A percentile compares a stretch with the other conserved stretches of the same genome.
Evolutionary conservation across 1,140 invertebrate species (phyloP).

Genomic region (Notospermus geniculatus): DNA sequence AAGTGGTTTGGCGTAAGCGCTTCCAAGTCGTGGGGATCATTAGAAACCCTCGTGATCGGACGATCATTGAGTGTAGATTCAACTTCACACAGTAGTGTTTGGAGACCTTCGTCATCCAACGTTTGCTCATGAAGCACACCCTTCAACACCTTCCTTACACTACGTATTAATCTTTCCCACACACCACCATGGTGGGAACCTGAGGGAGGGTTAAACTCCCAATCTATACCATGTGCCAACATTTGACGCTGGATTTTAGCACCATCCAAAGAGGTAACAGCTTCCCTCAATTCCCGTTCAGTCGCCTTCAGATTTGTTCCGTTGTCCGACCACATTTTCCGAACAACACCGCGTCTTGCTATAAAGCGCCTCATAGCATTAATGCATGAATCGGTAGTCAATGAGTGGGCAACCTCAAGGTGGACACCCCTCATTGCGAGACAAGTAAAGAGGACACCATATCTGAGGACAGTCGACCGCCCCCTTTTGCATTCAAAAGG

Average conservation of each 20-base stretch:
- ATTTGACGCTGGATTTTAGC: conserved; percentile 4
- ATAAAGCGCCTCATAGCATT: conserved; percentile 27
- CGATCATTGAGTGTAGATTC: conserved; percentile 14
- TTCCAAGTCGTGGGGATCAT: conserved; percentile 15
- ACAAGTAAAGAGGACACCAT: conserved; percentile 35
- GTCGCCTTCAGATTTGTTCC: conserved; percentile 25
- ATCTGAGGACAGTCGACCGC: conserved; percentile 22
- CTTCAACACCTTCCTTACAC: conserved; percentile 35
- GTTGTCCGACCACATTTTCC: conserved; percentile 14
- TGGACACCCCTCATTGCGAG: conserved; percentile 25
- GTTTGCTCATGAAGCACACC: neutral
- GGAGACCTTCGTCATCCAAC: conserved; percentile 12
- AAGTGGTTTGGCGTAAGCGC: conserved; percentile 30
- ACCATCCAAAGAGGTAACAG: conserved; percentile 23
- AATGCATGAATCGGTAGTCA: conserved; percentile 22
- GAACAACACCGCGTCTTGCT: conserved; percentile 15
- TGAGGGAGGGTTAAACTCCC: conserved; percentile 51
- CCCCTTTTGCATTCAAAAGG: conserved; percentile 28
- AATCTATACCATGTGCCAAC: conserved; percentile 30
- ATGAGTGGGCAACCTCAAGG: conserved; percentile 25
- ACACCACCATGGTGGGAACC: conserved; percentile 48
- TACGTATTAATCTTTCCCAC: conserved; percentile 45
- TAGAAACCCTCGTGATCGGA: conserved; percentile 17
- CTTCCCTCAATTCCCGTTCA: conserved; percentile 25
- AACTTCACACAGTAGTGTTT: conserved; percentile 12